Percentiles rank a stretch among this genome's conserved stretches.
phyloP scores from a whole-genome alignment of 2,797 vertebrate genomes.

The Vireo griseus region DNA sequence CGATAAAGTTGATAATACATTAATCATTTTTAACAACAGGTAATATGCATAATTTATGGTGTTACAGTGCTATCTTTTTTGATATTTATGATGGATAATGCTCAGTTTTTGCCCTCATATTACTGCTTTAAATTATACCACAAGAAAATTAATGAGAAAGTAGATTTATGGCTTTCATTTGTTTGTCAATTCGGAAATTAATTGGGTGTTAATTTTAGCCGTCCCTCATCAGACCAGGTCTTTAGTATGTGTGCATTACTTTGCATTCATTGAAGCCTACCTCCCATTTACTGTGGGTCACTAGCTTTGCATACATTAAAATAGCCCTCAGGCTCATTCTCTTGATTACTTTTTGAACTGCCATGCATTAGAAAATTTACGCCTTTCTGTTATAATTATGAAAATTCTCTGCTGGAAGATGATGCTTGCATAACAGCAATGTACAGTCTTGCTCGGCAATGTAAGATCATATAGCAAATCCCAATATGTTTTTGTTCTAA shows the following conservation, averaged over 20 bases:
- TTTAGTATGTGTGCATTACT: slow-evolving; percentile 87
- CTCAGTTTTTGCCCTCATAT: slow-evolving; percentile 88
- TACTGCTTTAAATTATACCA: slow-evolving; percentile 97
- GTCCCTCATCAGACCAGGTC: slow-evolving; percentile 92
- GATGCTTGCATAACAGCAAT: slow-evolving; percentile 81
- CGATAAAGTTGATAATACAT: slow-evolving; percentile 82
- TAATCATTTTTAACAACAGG: slow-evolving; percentile 87
- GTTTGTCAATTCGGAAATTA: slow-evolving; percentile 99
- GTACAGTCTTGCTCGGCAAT: not conserved
- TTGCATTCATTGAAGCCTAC: slow-evolving; percentile 92
- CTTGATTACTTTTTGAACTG: slow-evolving; percentile 98
- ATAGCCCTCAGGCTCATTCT: slow-evolving; percentile 92
- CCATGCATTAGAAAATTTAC: slow-evolving; percentile 91
- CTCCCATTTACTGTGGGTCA: slow-evolving; percentile 95
- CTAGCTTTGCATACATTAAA: slow-evolving; percentile 98
- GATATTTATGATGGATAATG: slow-evolving; percentile 99
- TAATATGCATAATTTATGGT: slow-evolving; percentile 89
- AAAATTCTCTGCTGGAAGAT: slow-evolving; percentile 85
- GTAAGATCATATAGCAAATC: slow-evolving; percentile 38
- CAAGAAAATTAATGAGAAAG: slow-evolving; percentile 98
- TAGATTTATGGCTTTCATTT: slow-evolving; percentile 99
- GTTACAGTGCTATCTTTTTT: slow-evolving; percentile 91
- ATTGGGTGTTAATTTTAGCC: slow-evolving; percentile 99
- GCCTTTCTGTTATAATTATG: slow-evolving; percentile 94
- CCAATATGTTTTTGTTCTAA: slow-evolving; percentile 42